Conservation (phyloP, 2,888 invertebrate genomes). For the Ephialtes manifestator region DNA sequence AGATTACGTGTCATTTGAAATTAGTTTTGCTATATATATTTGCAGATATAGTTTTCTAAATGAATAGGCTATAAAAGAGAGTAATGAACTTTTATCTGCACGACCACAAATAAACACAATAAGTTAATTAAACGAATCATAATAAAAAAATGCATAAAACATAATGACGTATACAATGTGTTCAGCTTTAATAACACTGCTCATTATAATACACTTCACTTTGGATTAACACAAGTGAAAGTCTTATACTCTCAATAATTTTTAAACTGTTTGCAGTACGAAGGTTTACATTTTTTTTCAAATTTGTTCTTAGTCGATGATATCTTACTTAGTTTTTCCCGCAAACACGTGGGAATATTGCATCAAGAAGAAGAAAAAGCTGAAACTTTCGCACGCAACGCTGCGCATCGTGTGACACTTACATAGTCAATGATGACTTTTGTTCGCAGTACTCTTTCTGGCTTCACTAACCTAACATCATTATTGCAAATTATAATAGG, state of each 20-base stretch:
- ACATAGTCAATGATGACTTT: slow-evolving; percentile 21
- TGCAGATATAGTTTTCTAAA: background rate
- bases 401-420: slow-evolving; percentile 52
- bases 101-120: background rate
- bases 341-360: slow-evolving; percentile 33
- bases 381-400: slow-evolving; percentile 50
- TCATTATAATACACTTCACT: background rate
- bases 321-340: slow-evolving; percentile 14
- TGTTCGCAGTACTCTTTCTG: slow-evolving; percentile 33
- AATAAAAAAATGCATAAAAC: background rate
- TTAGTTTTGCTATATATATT: too few relatives aligned
- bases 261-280: background rate
- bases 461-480: slow-evolving; percentile 22
- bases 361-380: slow-evolving; percentile 11
- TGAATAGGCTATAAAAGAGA: background rate
- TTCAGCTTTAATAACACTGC: background rate
- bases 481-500: slow-evolving; percentile 53
- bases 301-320: slow-evolving; percentile 28
- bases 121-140: background rate
- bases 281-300: background rate
- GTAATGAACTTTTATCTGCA: slow-evolving; percentile 1
- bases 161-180: background rate
- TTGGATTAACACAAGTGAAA: slow-evolving; percentile 5
- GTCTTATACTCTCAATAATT: background rate
- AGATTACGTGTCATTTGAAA: too few relatives aligned